Evolutionary conservation across 2,797 vertebrate genomes (phyloP).

Genomic region (Phoeniculus purpureus): DNA sequence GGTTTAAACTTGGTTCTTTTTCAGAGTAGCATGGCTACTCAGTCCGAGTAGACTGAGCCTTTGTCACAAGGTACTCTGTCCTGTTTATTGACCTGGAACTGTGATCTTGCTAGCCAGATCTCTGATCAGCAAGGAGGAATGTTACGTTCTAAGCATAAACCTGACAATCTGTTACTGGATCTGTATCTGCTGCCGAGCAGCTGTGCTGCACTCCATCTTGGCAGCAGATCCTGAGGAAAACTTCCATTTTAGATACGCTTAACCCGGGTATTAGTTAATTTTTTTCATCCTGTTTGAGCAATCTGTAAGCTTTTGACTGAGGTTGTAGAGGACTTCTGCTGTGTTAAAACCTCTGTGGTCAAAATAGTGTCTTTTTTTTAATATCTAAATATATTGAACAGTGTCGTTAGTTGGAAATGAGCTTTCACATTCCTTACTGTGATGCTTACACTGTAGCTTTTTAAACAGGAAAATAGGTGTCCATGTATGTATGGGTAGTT

Average conservation of each 20-base stretch:
- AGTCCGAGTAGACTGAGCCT: not conserved
- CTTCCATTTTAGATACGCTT: not conserved
- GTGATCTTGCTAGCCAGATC: not conserved
- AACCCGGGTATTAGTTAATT: not conserved
- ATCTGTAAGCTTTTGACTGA: not conserved
- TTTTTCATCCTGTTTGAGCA: not conserved
- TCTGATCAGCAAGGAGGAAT: not conserved
- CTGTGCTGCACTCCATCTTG: not conserved
- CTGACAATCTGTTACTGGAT: not conserved
- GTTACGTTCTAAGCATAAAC: not conserved
- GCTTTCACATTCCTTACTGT: not conserved
- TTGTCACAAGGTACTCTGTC: not conserved
- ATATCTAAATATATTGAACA: not conserved
- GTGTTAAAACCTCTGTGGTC: not conserved
- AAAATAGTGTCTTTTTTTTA: not conserved
- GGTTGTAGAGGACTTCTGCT: not conserved
- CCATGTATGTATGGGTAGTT: not conserved
- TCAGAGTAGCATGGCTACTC: not conserved
- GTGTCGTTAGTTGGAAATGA: not conserved
- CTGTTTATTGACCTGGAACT: not conserved
- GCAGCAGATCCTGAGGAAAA: not conserved
- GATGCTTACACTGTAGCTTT: not conserved
- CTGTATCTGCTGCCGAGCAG: rapidly evolving
- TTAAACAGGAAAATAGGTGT: not conserved
- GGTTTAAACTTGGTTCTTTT: not conserved